Evolutionary conservation across 2,113 vertebrate species (phyloP).

Genomic region (Leucoraja erinaceus): DNA sequence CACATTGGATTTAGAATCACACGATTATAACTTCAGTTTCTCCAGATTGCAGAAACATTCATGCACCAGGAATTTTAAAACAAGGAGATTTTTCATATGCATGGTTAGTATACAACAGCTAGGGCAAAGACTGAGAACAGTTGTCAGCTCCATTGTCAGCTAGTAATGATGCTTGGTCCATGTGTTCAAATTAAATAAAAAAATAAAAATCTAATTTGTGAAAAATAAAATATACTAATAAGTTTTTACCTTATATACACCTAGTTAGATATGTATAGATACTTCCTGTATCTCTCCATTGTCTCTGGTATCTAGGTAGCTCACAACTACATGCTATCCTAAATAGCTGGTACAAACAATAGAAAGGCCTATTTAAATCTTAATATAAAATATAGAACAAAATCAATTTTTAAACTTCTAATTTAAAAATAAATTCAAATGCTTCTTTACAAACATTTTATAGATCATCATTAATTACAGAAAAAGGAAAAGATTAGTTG

Average conservation of each 20-base stretch:
- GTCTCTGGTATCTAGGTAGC: no score
- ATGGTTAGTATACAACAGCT: neutral
- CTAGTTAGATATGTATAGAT: neutral
- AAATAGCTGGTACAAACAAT: neutral
- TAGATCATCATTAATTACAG: neutral
- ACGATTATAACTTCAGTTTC: neutral
- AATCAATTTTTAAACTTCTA: neutral
- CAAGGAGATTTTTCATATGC: neutral
- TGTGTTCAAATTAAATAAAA: neutral
- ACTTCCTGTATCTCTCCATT: neutral
- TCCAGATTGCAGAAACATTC: neutral
- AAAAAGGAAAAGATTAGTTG: neutral
- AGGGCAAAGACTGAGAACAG: neutral
- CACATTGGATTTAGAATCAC: neutral
- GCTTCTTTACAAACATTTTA: neutral
- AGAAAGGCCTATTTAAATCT: neutral
- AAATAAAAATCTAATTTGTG: neutral
- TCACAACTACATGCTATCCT: neutral
- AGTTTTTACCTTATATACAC: neutral
- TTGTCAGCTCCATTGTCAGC: neutral
- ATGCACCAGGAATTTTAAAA: neutral
- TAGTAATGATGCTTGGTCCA: neutral
- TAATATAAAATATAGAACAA: neutral
- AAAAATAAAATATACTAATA: neutral
- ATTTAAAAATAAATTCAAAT: neutral